Evolutionary conservation across 2,888 invertebrate species (phyloP), one percentile per base, ranked within the genome.

Genomic region (Drosophila neotestacea): DNA sequence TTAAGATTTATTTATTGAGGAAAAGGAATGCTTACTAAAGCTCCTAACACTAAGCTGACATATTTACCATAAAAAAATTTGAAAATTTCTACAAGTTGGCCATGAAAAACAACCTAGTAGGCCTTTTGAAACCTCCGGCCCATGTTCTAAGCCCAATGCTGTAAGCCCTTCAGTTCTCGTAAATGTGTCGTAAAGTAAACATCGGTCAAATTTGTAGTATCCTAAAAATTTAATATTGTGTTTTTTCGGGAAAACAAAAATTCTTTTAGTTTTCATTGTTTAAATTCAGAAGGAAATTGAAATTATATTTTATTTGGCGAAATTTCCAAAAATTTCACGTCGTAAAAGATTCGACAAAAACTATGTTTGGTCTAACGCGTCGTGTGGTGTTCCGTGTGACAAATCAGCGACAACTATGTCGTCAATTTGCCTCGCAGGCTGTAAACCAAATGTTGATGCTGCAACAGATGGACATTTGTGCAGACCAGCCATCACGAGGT

Each of bases 401-500:
- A 13, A 67, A 42, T 0, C 63, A 60, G 1, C 55, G 36, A 0
- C 42, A 58, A 4, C 1, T 52, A 11, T 65, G 62, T 11, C 84
- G 89, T 1, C 52, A 70, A 6, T 91, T 88, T 71, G 91, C 87
- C 4, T 90, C 91, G 6, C 91, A 89, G 60, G 90, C 89, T n/a
- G 76, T 91, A 44, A 90, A 87, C 61, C 91, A 90, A 74, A 88
- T 92, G 81, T 50, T 91, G 50, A 85, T 90, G 67, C 70, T 91
- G 13, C 89, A 90, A 30, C 85, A 90, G 51, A 90, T 91, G 50
- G 92, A 92, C 58, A 88, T 91, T n/a, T 92, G 92, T 62, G 90
- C 90, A 0, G 91, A 92, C 63, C 89, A 90, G 32, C 90, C 90
- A 0, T 91, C 90, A 0, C 81, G 91, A 75, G 95, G 94, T 0